Evolutionary conservation across 2,888 invertebrate species (phyloP).

Genomic region (Nomada ruficornis): DNA sequence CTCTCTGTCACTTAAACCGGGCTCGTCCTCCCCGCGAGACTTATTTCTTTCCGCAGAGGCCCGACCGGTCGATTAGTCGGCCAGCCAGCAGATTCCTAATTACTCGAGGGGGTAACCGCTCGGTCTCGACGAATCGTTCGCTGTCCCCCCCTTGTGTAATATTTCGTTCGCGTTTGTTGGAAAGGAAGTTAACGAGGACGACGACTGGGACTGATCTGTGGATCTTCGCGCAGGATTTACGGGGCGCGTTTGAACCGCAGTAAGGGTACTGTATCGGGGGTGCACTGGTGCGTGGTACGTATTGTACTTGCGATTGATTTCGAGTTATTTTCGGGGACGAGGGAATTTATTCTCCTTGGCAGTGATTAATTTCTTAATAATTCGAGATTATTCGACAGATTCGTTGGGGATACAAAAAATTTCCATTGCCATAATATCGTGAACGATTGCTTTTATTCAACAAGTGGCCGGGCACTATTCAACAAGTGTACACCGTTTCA

Average conservation of each 20-base stretch:
- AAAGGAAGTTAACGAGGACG: constrained; percentile 5
- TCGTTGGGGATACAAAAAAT: too few relatives aligned
- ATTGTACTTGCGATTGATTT: too few relatives aligned
- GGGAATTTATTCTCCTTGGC: too few relatives aligned
- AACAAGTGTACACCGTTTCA: neutral
- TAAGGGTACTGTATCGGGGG: too few relatives aligned
- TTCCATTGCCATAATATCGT: too few relatives aligned
- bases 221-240: neutral
- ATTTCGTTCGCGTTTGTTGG: neutral
- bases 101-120: neutral
- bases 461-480: neutral
- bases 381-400: too few relatives aligned
- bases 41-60: constrained; percentile 11
- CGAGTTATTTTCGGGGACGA: too few relatives aligned
- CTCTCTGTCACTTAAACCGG: constrained; percentile 52
- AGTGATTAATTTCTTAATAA: too few relatives aligned
- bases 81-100: constrained; percentile 14
- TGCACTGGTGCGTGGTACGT: too few relatives aligned
- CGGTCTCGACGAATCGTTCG: too few relatives aligned
- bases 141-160: too few relatives aligned
- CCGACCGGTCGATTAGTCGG: constrained; percentile 13
- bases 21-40: neutral
- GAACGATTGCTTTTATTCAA: too few relatives aligned
- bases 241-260: neutral
- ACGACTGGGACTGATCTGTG: neutral